Evolutionary conservation across 2,797 vertebrate genomes (phyloP), one percentile per base, ranked within the genome.

Genomic region (Adrianichthys oophorus): DNA sequence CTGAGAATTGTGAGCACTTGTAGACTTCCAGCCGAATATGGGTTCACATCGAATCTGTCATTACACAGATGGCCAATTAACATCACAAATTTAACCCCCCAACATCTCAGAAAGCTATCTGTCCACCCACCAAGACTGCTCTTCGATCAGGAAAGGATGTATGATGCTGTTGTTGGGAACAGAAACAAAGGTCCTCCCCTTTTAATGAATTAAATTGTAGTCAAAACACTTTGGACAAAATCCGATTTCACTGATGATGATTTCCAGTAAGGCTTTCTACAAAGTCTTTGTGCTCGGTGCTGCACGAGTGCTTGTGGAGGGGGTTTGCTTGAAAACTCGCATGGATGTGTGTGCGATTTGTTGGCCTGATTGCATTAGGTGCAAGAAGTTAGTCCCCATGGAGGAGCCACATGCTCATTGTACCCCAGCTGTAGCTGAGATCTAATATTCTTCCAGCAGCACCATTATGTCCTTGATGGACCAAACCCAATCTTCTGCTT

Each of bases 291-390:
- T 85, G 71, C 75, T 58, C 59, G 45, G 55, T 50, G 54, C 53
- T 42, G 65, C 17, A 7, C 45, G 51, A 26, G 32, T 48, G 52
- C 40, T 41, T 42, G 50, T 4, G 32, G 58, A 53, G 64, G 56
- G 15, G 21, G 18, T 32, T 18, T 41, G 23, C 47, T 54, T 26
- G 15, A 50, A 42, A 48, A 40, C 48, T 13, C 50, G 51, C n/a
- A 51, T 48, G 47, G 7, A 68, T 46, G n/a, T 48, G 63, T 65
- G 72, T 80, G 82, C 69, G 67, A 87, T 89, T 82, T 82, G 75
- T 78, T 68, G 69, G 65, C 62, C 56, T 90, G 87, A 91, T 91
- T 91, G 88, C 86, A 88, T 91, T 90, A 90, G 83, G 77, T 85
- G 75, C 70, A 66, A 74, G 78, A 78, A 85, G 77, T 85, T 72